Base-by-base conservation (phyloP, 2,113 vertebrate genomes). In the Pandion haliaetus region DNA sequence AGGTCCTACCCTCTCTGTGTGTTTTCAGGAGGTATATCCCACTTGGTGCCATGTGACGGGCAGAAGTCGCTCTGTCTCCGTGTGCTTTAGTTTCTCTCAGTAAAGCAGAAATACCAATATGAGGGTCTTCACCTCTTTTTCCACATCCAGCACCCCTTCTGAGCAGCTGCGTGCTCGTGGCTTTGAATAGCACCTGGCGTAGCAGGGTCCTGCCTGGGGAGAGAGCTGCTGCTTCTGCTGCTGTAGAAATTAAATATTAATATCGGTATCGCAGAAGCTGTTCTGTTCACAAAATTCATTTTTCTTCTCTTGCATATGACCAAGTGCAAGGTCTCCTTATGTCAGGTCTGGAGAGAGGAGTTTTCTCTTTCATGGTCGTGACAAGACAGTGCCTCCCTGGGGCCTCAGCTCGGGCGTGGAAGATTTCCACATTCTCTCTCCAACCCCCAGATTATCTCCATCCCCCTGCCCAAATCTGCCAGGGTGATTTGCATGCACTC, bases 1-100 rank as follows among this genome's bases (percentile, higher is more conserved):
- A 73, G 70, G 49, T 88, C 45, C 71, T 57, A 0, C n/a, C 28
- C 19, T 24, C 21, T 17, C 40, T 0, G 0, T 16, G 47, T 44
- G 40, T 62, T 90, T 87, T 57, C 11, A 21, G 71, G 62, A 20
- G 34, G 20, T 29, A 1, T 5, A 42, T 42, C 57, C 65, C 70
- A 15, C 55, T 25, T 2, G 58, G 47, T 40, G 38, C 14, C 6
- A 5, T 0, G 1, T 4, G 42, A 17, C 19, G 40, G 40, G 17
- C 44, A n/a, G 34, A 38, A 6, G 25, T 61, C 14, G 3, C 28
- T 40, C 19, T 2, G 7, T 38, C 34, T 34, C 54, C 0, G 0
- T 0, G 1, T 13, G 47, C 49, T 69, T 57, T 62, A 24, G 8
- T 70, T 70, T 92, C 40, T 42, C 47, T 49, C 19, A 8, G 47